A percentile compares a stretch with the other conserved stretches of the same genome.
Evolutionary conservation across 2,888 invertebrate genomes (phyloP).

Genomic region (Andrena haemorrhoa): DNA sequence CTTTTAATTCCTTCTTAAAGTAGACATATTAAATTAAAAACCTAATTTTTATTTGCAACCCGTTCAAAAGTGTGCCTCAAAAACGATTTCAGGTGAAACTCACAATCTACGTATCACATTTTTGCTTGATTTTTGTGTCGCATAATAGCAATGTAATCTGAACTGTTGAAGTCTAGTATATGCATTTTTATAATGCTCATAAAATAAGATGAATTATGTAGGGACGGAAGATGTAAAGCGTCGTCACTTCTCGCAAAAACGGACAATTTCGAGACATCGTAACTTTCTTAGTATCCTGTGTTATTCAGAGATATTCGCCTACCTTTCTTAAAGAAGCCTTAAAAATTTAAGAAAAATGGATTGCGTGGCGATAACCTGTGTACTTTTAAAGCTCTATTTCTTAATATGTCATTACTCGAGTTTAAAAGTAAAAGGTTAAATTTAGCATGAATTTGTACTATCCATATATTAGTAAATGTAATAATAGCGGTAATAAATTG

Average conservation of each 20-base stretch:
- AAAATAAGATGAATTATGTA: conserved; percentile 8
- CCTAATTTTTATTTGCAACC: too few relatives aligned
- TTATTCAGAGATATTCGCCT: conserved; percentile 5
- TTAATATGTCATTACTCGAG: not conserved
- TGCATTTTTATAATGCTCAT: conserved; percentile 7
- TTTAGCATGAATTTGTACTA: not conserved
- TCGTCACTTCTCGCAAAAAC: not conserved
- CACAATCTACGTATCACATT: not conserved
- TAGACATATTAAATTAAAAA: too few relatives aligned
- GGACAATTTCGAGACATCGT: conserved; percentile 13
- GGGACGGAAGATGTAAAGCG: conserved; percentile 4
- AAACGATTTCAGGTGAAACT: too few relatives aligned
- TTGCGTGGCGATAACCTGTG: not conserved
- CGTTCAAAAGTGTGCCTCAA: too few relatives aligned
- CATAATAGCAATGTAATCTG: not conserved
- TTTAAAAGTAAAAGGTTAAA: not conserved
- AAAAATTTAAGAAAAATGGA: conserved; percentile 1
- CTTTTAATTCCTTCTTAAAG: too few relatives aligned
- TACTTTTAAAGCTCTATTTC: not conserved
- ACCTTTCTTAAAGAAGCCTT: not conserved
- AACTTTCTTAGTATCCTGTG: conserved; percentile 12
- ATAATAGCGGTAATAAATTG: too few relatives aligned
- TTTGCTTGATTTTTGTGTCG: not conserved
- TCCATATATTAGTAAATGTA: not conserved
- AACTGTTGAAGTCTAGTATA: not conserved